Conservation (phyloP, 2,888 invertebrate species). For the Pandemis corylana region DNA sequence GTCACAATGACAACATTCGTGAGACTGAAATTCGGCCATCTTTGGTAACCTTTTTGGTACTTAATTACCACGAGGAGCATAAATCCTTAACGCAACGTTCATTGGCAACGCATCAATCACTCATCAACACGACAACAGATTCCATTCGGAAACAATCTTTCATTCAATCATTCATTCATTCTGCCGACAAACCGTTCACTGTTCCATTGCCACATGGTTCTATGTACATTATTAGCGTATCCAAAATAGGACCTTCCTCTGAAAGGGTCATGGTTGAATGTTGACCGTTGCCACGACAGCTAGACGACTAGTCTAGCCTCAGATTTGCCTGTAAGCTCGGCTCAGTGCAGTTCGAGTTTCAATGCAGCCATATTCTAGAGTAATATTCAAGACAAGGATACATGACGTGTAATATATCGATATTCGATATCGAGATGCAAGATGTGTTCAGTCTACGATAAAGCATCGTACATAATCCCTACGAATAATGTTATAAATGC, state of each 20-base stretch:
- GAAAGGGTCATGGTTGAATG: background rate
- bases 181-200: slow-evolving; percentile 5
- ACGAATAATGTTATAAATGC: too few relatives aligned
- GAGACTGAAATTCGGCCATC: too few relatives aligned
- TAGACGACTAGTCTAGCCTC: background rate
- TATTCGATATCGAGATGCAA: background rate
- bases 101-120: slow-evolving; percentile 8
- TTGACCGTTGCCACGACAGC: background rate
- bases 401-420: background rate
- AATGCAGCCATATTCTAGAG: slow-evolving; percentile 1
- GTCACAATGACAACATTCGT: too few relatives aligned
- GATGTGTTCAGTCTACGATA: too few relatives aligned
- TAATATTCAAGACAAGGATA: background rate
- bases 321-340: slow-evolving; percentile 1
- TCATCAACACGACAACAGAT: slow-evolving; percentile 7
- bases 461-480: too few relatives aligned
- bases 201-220: background rate
- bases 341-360: background rate
- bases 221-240: background rate
- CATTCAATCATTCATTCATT: slow-evolving; percentile 27
- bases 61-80: too few relatives aligned
- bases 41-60: too few relatives aligned
- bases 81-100: background rate
- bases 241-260: background rate
- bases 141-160: slow-evolving; percentile 22